These are phyloP conservation scores for Tachina lurida DNA, from an alignment of 2,888 invertebrate genomes.

Conservation along the genomic window DNA sequence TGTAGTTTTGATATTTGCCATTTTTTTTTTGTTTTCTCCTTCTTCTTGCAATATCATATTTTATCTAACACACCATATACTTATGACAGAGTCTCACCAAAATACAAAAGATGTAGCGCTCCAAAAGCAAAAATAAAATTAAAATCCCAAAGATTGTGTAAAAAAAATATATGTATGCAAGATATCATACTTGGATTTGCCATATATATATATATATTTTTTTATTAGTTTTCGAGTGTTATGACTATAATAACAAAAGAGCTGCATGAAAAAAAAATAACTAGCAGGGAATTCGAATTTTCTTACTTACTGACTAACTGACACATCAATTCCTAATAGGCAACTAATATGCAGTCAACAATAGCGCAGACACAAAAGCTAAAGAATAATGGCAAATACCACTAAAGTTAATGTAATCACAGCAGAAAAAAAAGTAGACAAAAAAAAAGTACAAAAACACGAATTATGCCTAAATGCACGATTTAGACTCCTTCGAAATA, in stretches of 20 bases:
- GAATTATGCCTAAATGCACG: slow-evolving; percentile 72
- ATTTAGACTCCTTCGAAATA: slow-evolving; percentile 70
- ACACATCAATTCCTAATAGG: slow-evolving; percentile 73
- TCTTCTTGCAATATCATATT: slow-evolving; percentile 27
- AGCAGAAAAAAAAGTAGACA: slow-evolving; percentile 10
- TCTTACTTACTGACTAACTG: slow-evolving; percentile 71
- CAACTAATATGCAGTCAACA: slow-evolving; percentile 72
- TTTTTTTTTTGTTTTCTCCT: slow-evolving; percentile 17
- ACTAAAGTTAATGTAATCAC: slow-evolving; percentile 32
- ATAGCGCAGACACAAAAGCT: slow-evolving; percentile 69
- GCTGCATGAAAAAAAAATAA: background rate
- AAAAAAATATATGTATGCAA: background rate
- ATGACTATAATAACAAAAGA: slow-evolving; percentile 68
- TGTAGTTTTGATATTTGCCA: slow-evolving; percentile 68
- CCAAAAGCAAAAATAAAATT: slow-evolving; percentile 8
- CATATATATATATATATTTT: slow-evolving; percentile 32
- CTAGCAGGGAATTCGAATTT: slow-evolving; percentile 23
- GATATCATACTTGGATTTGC: slow-evolving; percentile 36
- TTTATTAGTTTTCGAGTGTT: slow-evolving; percentile 71
- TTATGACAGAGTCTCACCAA: slow-evolving; percentile 46
- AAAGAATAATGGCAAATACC: slow-evolving; percentile 73
- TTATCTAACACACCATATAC: slow-evolving; percentile 25
- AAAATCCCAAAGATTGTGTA: slow-evolving; percentile 39
- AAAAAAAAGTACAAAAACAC: slow-evolving; percentile 64
- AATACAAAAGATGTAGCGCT: slow-evolving; percentile 8